phyloP scores from a whole-genome alignment of 2,888 invertebrate genomes.

The Sussaba pulchella region DNA sequence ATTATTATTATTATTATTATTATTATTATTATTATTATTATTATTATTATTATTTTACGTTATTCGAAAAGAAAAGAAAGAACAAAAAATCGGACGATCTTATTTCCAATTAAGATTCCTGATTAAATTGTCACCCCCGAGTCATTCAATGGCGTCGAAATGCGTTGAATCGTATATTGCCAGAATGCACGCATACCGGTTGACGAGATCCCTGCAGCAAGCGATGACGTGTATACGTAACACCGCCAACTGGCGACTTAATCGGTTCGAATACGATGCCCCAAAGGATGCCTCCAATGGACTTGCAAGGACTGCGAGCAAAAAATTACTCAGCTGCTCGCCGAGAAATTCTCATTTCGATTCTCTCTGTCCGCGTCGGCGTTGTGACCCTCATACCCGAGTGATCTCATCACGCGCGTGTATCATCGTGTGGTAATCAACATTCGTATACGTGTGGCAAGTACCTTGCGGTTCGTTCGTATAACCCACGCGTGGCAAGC shows the following conservation, averaged over 20 bases:
- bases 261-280: conserved; percentile 43
- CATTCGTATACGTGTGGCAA: conserved; percentile 7
- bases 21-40: conserved; percentile 76
- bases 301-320: not conserved
- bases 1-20: conserved; percentile 26
- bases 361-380: too few species aligned
- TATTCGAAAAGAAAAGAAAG: not conserved
- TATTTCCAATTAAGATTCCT: conserved; percentile 56
- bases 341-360: not conserved
- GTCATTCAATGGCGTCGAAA: not conserved
- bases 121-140: conserved; percentile 50
- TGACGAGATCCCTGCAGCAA: conserved; percentile 59
- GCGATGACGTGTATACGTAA: conserved; percentile 63
- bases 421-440: conserved; percentile 5
- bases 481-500: conserved; percentile 31
- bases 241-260: conserved; percentile 63
- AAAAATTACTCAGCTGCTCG: too few species aligned
- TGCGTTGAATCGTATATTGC: conserved; percentile 10
- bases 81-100: conserved; percentile 9
- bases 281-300: conserved; percentile 8
- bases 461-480: conserved; percentile 13
- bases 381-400: conserved; percentile 25
- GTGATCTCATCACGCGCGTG: conserved; percentile 2
- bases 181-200: not conserved
- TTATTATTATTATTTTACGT: conserved; percentile 64